Conservation (phyloP, 64 coral and sea anemone species). For the Stichodactyla mertensii region DNA sequence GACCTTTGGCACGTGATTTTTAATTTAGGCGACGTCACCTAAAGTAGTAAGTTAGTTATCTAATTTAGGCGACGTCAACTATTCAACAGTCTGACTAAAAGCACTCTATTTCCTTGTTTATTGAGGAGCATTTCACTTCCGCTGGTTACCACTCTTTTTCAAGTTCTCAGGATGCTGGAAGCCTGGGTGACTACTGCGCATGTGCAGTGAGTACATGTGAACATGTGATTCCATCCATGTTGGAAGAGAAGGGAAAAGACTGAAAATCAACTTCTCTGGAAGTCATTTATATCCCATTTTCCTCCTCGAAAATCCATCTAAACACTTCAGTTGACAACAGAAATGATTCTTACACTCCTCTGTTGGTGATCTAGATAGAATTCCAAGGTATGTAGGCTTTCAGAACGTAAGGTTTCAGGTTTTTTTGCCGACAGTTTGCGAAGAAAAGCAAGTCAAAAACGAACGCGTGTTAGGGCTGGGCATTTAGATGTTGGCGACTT, state of each 20-base stretch:
- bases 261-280: background rate
- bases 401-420: background rate
- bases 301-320: background rate
- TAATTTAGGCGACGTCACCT: too few species aligned
- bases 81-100: too few species aligned
- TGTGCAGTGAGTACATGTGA: background rate
- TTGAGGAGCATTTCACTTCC: background rate
- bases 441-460: background rate
- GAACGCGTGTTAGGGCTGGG: conserved; percentile 18
- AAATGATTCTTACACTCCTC: conserved; percentile 1
- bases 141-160: background rate
- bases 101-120: too few species aligned
- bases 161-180: too few species aligned
- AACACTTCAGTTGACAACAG: background rate
- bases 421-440: background rate
- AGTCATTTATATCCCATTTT: background rate
- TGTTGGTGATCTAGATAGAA: conserved; percentile 2
- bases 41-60: too few species aligned
- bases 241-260: conserved; percentile 16
- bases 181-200: background rate
- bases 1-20: too few species aligned
- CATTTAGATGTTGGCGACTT: background rate
- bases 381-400: background rate
- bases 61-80: too few species aligned
- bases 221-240: conserved; percentile 21